Percentiles rank a stretch among this genome's conserved stretches.
Conservation (phyloP, 2,888 invertebrate species). For the Pycnomerus fuliginosus region DNA sequence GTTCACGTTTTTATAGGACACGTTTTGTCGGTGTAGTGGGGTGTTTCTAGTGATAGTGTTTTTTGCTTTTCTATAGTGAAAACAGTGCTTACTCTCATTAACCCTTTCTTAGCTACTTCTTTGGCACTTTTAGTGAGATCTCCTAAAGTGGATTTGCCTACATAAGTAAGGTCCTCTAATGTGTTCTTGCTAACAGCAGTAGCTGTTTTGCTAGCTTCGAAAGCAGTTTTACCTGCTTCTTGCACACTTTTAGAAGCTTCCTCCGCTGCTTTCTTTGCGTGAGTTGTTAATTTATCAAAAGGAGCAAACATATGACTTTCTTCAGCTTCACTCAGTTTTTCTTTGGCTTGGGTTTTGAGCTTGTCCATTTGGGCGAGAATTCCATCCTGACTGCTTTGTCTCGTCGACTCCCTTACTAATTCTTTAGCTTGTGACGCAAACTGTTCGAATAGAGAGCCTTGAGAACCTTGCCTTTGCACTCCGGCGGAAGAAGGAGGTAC, state of each 20-base stretch:
- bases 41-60: no score
- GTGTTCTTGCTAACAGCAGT: slow-evolving; percentile 87
- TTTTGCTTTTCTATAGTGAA: no score
- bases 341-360: slow-evolving; percentile 63
- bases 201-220: slow-evolving; percentile 85
- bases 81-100: slow-evolving; percentile 64
- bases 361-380: slow-evolving; percentile 87
- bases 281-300: slow-evolving; percentile 81
- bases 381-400: slow-evolving; percentile 88
- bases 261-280: slow-evolving; percentile 86
- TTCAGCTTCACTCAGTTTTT: slow-evolving; percentile 65
- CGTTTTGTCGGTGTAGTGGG: no score
- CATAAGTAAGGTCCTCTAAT: slow-evolving; percentile 83
- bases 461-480: slow-evolving; percentile 73
- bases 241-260: slow-evolving; percentile 79
- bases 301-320: slow-evolving; percentile 76
- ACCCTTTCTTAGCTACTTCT: slow-evolving; percentile 83
- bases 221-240: slow-evolving; percentile 80
- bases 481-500: slow-evolving; percentile 44
- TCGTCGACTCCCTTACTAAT: slow-evolving; percentile 80
- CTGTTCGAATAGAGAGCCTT: slow-evolving; percentile 83
- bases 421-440: slow-evolving; percentile 88
- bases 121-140: slow-evolving; percentile 91
- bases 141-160: slow-evolving; percentile 85
- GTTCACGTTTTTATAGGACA: no score